Evolutionary conservation across 1,140 invertebrate species (phyloP).

Genomic region (Nebria ingens): DNA sequence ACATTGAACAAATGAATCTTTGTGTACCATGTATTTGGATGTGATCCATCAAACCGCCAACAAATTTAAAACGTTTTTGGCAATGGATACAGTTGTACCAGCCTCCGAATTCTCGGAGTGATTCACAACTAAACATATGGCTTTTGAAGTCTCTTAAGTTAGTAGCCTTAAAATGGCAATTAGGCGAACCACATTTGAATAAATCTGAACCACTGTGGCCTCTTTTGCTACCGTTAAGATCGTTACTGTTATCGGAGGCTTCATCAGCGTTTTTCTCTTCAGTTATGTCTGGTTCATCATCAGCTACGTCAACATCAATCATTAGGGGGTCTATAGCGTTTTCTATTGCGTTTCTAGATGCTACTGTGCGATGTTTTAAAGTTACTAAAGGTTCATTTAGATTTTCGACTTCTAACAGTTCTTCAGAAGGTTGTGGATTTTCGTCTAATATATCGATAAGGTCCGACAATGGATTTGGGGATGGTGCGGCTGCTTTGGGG

Average conservation of each 20-base stretch:
- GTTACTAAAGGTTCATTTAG: background rate
- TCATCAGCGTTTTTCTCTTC: background rate
- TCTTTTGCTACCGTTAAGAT: conserved; percentile 11
- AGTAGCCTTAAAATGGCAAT: conserved; percentile 29
- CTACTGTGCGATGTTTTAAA: background rate
- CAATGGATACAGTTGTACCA: conserved; percentile 41
- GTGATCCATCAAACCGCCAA: conserved; percentile 26
- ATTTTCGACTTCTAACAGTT: background rate
- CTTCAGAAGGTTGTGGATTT: background rate
- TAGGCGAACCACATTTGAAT: conserved; percentile 40
- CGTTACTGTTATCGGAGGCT: background rate
- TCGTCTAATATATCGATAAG: background rate
- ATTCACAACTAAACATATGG: conserved; percentile 39
- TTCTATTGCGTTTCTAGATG: background rate
- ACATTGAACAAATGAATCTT: conserved; percentile 40
- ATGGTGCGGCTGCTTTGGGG: too few relatives aligned
- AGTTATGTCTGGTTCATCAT: background rate
- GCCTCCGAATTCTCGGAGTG: background rate
- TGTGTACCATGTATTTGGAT: conserved; percentile 35
- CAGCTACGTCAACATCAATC: too few relatives aligned
- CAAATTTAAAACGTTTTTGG: conserved; percentile 36
- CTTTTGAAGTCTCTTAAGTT: conserved; percentile 31
- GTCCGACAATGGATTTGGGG: background rate
- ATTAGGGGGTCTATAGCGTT: background rate
- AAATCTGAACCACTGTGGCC: conserved; percentile 32